A percentile compares a stretch with the other conserved stretches of the same genome.
Evolutionary conservation across 2,888 invertebrate species (phyloP).

Genomic region (Athripsodes cinereus): DNA sequence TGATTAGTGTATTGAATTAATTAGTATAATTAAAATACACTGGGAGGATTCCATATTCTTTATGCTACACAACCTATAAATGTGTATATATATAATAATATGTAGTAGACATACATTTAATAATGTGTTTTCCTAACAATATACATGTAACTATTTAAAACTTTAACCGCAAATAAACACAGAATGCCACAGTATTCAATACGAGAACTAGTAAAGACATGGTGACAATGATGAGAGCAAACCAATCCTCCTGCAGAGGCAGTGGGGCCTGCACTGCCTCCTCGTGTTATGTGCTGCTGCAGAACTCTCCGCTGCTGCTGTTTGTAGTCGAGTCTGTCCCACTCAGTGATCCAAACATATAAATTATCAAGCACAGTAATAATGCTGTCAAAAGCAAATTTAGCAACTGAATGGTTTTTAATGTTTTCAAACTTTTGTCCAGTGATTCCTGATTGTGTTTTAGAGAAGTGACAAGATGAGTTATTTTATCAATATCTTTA

Average conservation of each 20-base stretch:
- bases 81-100: too few species aligned
- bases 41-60: too few species aligned
- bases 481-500: conserved; percentile 10
- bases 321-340: conserved; percentile 16
- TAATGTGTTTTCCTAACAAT: too few species aligned
- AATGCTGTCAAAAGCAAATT: conserved; percentile 19
- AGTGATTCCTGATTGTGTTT: conserved; percentile 13
- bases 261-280: neutral
- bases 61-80: too few species aligned
- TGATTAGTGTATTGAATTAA: too few species aligned
- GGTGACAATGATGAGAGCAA: neutral
- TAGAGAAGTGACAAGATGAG: conserved; percentile 6
- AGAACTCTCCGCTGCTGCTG: conserved; percentile 6
- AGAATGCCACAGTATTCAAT: conserved; percentile 11
- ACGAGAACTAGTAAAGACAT: conserved; percentile 7
- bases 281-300: neutral
- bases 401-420: conserved; percentile 20
- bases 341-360: conserved; percentile 14
- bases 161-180: conserved; percentile 3
- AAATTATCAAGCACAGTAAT: conserved; percentile 18
- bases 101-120: too few species aligned
- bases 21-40: too few species aligned
- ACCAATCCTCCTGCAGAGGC: conserved; percentile 7
- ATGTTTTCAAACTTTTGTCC: conserved; percentile 17
- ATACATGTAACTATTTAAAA: too few species aligned